These are phyloP conservation scores for Sialia sialis DNA, from an alignment of 2,113 vertebrate genomes.

Conservation along the genomic window DNA sequence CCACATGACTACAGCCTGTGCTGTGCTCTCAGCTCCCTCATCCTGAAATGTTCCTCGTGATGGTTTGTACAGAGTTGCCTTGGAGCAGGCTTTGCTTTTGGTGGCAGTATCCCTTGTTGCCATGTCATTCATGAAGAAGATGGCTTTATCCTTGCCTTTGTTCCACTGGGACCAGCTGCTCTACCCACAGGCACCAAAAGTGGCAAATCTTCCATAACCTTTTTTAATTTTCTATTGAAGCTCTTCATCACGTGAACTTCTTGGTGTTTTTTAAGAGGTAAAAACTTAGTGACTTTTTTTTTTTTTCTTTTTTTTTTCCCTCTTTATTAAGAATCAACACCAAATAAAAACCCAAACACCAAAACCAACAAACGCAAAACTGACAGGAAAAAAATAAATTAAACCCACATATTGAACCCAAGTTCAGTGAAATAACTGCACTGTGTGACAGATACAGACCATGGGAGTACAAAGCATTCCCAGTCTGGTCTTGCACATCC, in stretches of 20 bases:
- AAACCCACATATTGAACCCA: rapidly evolving
- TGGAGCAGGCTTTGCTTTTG: background rate
- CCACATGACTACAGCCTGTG: background rate
- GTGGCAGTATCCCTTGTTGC: background rate
- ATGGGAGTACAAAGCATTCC: background rate
- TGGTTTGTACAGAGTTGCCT: background rate
- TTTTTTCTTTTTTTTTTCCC: background rate
- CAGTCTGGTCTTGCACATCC: background rate
- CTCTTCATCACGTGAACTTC: background rate
- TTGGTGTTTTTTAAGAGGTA: background rate
- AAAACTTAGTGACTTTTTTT: background rate
- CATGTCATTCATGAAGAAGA: background rate
- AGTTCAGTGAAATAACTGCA: background rate
- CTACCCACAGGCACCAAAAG: background rate
- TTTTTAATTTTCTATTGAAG: background rate
- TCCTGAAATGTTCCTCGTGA: background rate
- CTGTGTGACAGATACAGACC: background rate
- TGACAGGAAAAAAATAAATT: too few species aligned
- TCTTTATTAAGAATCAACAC: background rate
- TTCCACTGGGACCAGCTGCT: background rate
- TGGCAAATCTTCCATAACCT: background rate
- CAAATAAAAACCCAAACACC: background rate
- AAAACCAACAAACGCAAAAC: background rate
- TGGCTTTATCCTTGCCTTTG: background rate
- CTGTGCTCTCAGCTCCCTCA: background rate